Evolutionary conservation across 2,888 invertebrate species (phyloP), one percentile per base, ranked within the genome.

Genomic region (Escarpia spicata): DNA sequence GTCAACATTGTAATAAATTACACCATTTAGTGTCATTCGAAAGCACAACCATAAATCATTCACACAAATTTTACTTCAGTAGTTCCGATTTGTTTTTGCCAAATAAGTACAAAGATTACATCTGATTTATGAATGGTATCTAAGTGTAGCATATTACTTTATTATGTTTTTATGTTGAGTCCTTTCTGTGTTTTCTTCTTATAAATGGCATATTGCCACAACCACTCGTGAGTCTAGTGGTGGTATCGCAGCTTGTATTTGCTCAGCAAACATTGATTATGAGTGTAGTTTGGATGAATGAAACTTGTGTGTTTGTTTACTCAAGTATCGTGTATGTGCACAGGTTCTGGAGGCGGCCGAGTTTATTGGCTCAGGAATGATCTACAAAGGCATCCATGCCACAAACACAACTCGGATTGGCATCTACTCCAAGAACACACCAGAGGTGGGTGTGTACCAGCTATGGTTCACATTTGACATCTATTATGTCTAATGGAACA

Each of bases 321-420:
- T 75, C 26, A 75, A 75, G 26, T 75, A 26, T n/a, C n/a, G 6
- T 92, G 52, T n/a, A 15, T 12, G 43, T 37, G 92, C 89, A 3
- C 92, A 94, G 94, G 93, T 93, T 9, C 93, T 92, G 44, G 93
- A 94, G 89, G 6, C 52, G 45, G 94, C 94, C 37, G 94, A 93
- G n/a, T 75, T 91, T 43, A 58, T 94, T 44, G 94, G 94, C 12
- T 93, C 94, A n/a, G 94, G 93, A 15, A 89, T 94, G 10, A n/a
- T 94, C n/a, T 8, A 9, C 43, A 92, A 91, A 52, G 94, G 93
- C 4, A n/a, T 94, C 31, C 31, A 90, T 26, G 92, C 94, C 37
- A 92, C 92, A 3, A 90, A 92, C 31, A 75, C 91, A 9, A 92
- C 94, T 2, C 93, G 93, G 52, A 92, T 94, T 37, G 94, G 94